phyloP scores from a whole-genome alignment of 2,113 vertebrate species.

The Corapipo altera region DNA sequence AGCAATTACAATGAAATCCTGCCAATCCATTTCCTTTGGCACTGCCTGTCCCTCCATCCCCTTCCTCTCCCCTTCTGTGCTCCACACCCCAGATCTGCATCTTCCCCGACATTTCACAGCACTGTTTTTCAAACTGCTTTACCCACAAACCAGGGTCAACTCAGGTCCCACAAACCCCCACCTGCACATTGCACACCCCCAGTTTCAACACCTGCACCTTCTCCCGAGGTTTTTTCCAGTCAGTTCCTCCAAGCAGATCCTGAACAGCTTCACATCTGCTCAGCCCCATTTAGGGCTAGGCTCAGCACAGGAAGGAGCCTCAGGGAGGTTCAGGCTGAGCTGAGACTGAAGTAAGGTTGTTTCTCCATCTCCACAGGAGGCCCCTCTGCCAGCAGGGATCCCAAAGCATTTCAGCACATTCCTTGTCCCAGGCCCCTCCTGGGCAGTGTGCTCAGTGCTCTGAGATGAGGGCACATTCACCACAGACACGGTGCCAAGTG shows the following conservation, averaged over 20 bases:
- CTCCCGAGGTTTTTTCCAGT: background rate
- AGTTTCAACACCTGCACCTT: background rate
- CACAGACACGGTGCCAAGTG: background rate
- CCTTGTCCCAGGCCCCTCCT: background rate
- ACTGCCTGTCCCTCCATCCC: background rate
- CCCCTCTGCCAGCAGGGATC: background rate
- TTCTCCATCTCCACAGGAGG: background rate
- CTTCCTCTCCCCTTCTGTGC: background rate
- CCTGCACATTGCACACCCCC: fast-evolving
- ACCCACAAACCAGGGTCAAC: background rate
- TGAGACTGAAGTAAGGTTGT: background rate
- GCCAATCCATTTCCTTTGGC: background rate
- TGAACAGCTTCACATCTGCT: background rate
- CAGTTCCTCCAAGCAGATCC: background rate
- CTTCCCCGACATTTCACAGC: background rate
- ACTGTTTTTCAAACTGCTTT: background rate
- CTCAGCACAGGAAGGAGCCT: background rate
- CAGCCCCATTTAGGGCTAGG: background rate
- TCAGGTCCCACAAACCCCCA: background rate
- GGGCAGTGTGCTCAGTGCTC: background rate
- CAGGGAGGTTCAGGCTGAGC: background rate
- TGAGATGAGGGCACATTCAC: background rate
- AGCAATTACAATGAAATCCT: background rate
- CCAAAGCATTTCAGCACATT: background rate
- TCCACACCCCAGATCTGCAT: background rate